Evolutionary conservation across 2,113 vertebrate species (phyloP).

Genomic region (Puma concolor): DNA sequence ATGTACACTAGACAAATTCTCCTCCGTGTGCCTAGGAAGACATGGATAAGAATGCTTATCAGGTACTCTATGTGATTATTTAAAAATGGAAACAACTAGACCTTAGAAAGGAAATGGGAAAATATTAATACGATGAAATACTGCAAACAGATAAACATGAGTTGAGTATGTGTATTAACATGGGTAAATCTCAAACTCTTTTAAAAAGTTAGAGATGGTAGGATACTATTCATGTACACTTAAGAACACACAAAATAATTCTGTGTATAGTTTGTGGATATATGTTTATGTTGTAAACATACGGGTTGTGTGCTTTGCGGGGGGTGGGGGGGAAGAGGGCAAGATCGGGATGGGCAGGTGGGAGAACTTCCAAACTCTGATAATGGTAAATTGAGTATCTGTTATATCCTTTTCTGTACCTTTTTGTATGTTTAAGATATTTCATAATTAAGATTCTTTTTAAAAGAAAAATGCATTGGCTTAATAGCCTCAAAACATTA

Average conservation of each 20-base stretch:
- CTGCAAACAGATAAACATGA: background rate
- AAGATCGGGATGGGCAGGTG: rapidly evolving
- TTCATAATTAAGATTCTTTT: conserved; percentile 42
- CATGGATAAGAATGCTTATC: background rate
- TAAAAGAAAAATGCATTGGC: conserved; percentile 58
- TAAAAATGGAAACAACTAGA: background rate
- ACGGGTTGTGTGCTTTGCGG: background rate
- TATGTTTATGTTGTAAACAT: background rate
- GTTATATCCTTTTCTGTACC: background rate
- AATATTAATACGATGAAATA: background rate
- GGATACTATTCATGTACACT: background rate
- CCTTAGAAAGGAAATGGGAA: background rate
- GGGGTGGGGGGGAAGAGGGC: background rate
- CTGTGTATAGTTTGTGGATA: background rate
- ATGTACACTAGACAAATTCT: background rate
- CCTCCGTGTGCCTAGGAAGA: background rate
- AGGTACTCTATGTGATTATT: background rate
- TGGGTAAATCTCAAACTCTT: background rate
- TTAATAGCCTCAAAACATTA: conserved; percentile 61
- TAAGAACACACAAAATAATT: background rate
- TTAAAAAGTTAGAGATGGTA: background rate
- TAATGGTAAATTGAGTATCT: background rate
- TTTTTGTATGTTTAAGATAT: conserved; percentile 38
- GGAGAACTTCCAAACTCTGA: background rate
- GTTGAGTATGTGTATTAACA: background rate